These are phyloP conservation scores for Acleris emargana DNA, from an alignment of 2,888 invertebrate genomes.

Conservation along the genomic window DNA sequence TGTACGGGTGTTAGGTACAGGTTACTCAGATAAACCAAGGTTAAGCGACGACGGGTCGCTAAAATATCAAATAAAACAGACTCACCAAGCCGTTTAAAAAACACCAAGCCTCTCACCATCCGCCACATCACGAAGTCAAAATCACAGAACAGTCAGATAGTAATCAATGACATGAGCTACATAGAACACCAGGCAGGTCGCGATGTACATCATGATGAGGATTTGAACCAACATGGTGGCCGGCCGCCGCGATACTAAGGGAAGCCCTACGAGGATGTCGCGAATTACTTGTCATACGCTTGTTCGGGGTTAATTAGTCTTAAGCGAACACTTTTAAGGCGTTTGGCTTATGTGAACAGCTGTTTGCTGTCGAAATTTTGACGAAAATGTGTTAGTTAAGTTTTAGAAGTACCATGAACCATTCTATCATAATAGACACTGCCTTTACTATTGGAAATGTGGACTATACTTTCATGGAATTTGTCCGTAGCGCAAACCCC, in stretches of 20 bases:
- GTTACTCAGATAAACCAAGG: too few relatives aligned
- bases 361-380: too few relatives aligned
- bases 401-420: too few relatives aligned
- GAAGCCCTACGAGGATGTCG: constrained; percentile 52
- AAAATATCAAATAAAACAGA: constrained; percentile 30
- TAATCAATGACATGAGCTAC: constrained; percentile 78
- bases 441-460: too few relatives aligned
- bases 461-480: too few relatives aligned
- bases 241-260: constrained; percentile 24
- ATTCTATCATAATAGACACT: too few relatives aligned
- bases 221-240: constrained; percentile 78
- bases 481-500: too few relatives aligned
- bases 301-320: constrained; percentile 33
- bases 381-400: too few relatives aligned
- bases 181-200: constrained; percentile 75
- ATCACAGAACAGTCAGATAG: constrained; percentile 61
- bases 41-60: too few relatives aligned
- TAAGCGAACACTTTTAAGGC: constrained; percentile 33
- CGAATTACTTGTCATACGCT: constrained; percentile 40
- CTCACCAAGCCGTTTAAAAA: constrained; percentile 63
- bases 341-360: constrained; percentile 17
- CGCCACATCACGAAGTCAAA: constrained; percentile 43
- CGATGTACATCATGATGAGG: constrained; percentile 80
- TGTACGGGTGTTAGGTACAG: too few relatives aligned
- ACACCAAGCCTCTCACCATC: constrained; percentile 41